Base-by-base conservation (phyloP, 2,888 invertebrate genomes). In the Dynastes grantii region DNA sequence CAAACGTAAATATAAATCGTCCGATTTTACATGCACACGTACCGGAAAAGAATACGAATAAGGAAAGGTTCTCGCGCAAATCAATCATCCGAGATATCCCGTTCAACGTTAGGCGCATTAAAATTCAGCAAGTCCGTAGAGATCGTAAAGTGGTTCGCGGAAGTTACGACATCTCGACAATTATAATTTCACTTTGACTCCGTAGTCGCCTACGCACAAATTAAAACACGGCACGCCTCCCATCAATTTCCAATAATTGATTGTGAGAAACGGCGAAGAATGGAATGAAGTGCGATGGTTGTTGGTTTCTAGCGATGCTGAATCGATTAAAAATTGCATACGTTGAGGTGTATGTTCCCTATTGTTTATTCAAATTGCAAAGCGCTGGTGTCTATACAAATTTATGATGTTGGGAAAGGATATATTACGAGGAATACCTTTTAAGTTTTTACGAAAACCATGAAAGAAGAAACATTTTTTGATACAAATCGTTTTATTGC, bases 101-200 rank as follows among this genome's bases (percentile, higher is more conserved):
- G 22, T n/a, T 55, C n/a, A 16, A n/a, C n/a, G 8, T 55, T 11
- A 2, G 45, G 8, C 11, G 55, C 55, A 16, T 55, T 55, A 55
- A 55, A 55, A 55, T 55, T 55, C 55, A 55, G 22, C 55, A 55
- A 32, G 55, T 55, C 55, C n/a, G 55, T 13, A 55, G 55, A 1
- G 11, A 4, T 16, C 55, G 16, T 55, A 55, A 55, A 55, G 55
- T 8, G 22, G 45, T 55, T 55, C 55, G 55, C 55, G 55, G 55
- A 55, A 55, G 55, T 55, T 55, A 55, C 55, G 55, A 55, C 55
- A 55, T 16, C 55, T n/a, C 55, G 22, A n/a, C 22, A 55, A 55
- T 55, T 55, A 55, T 22, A 55, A 55, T 55, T 55, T 55, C 55
- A 55, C n/a, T 55, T 55, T 55, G 55, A 55, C 13, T 55, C 55